Base-by-base conservation (phyloP, 2,888 invertebrate genomes). In the Papilio demoleus region DNA sequence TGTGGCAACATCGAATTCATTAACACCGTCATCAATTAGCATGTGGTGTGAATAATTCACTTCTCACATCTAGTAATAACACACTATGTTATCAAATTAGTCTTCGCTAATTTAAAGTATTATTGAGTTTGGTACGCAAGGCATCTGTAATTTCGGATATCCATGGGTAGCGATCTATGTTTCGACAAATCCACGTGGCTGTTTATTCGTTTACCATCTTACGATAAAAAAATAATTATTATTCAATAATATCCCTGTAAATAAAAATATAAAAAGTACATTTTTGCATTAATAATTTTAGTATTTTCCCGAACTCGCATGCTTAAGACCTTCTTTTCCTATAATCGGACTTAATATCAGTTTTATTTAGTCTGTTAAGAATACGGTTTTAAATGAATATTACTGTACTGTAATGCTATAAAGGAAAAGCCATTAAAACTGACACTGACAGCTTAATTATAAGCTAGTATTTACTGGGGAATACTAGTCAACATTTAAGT, bases 1-100 rank as follows among this genome's bases (percentile, higher is more conserved):
- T 17, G 9, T 56, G 53, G 53, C 53, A 56, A 56, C 53, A 56
- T 31, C 17, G 53, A 56, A 56, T 56, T 56, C 27, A 56, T 53
- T 53, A 53, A n/a, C 27, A 53, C 0, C 9, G 17, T 56, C 31
- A 56, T 56, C 31, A 56, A 56, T 56, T 56, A 56, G n/a, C 53
- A 31, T 22, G 53, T 14, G 31, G 53, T 17, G 53, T 31, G 31
- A n/a, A 56, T 56, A 31, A 56, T 56, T 56, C 31, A 56, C 17
- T 56, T 56, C 9, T 9, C n/a, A 56, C 31, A n/a, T 53, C 8
- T 27, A 14, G n/a, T 31, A 17, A 22, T 12, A 3, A 53, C n/a
- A 53, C 17, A 4, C 2, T n/a, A 1, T 12, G 19, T 45, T 8
- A 45, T 3, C 9, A 45, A 0, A 45, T 45, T 22, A 9, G 11